These are phyloP conservation scores for Malurus elegans DNA, from an alignment of 2,113 vertebrate species.

Conservation along the genomic window DNA sequence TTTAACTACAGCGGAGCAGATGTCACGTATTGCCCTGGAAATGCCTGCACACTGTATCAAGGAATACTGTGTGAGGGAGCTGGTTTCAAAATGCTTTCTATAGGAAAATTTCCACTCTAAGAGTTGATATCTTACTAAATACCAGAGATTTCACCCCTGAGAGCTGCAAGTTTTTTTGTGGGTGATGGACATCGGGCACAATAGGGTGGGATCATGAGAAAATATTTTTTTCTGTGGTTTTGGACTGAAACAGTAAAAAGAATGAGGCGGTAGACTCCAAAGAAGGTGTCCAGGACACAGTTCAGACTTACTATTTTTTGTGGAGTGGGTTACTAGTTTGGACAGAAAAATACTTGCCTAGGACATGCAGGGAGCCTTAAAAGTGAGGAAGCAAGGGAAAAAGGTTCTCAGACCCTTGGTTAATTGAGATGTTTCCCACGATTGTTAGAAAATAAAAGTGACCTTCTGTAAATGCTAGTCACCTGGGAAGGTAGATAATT, in stretches of 20 bases:
- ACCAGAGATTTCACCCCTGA: neutral
- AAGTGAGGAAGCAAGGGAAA: neutral
- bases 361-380: neutral
- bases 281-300: neutral
- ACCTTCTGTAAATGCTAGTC: neutral
- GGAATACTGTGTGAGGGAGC: neutral
- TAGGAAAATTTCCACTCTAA: neutral
- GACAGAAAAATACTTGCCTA: neutral
- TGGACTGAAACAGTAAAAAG: neutral
- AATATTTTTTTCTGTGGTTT: neutral
- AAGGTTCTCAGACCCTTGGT: neutral
- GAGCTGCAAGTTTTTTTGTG: neutral
- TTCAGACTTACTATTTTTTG: neutral
- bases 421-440: neutral
- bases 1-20: neutral
- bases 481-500: neutral
- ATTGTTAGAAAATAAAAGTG: neutral
- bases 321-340: neutral
- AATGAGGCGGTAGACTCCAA: neutral
- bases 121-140: neutral
- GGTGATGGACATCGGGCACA: neutral
- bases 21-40: neutral
- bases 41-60: neutral
- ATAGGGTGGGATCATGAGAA: neutral
- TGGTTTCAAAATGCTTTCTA: neutral